Evolutionary conservation across 1,140 invertebrate genomes (phyloP), one percentile per base, ranked within the genome.

Genomic region (Tetranychus urticae): DNA sequence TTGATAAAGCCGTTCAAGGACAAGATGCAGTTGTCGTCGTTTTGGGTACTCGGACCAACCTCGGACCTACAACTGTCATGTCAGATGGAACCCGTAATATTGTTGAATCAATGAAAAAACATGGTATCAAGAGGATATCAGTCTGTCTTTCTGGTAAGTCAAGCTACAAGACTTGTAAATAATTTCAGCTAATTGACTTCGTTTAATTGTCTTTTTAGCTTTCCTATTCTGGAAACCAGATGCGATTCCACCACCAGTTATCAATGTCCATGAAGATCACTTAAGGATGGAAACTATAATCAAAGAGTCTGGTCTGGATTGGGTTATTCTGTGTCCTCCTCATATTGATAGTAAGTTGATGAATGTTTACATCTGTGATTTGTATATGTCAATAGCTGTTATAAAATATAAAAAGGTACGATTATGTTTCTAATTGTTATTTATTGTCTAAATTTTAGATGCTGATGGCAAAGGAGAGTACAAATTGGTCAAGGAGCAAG

Each of bases 31-130:
- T 88, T 34, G 79, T 86, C 45, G 81, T 88, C 54, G 77, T 78
- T 33, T 74, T 89, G 33, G 86, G 86, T n/a, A 88, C 85, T 1
- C 73, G 83, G 55, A 82, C 83, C 71, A 77, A 80, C 65, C 70
- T 88, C 4, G 82, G 79, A 59, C 77, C 84, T 1, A 88, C 86
- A 3, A 85, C 84, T 1, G 79, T 82, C 45, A 71, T 88, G 67
- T 88, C 85, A 0, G 77, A 82, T 59, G 85, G 86, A 54, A 79
- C 82, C 34, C 81, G 80, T 70, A 87, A 88, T 70, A 82, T 88
- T 61, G 75, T 88, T 23, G 73, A 79, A 58, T 81, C 81, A 1
- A 88, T 88, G 85, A 80, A 83, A 67, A 74, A 76, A 12, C 70
- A 78, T 54, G 79, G 80, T 62, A 75, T 87, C 1, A 76, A 80